These are phyloP conservation scores for Brachystomella parvula DNA, from an alignment of 1,140 invertebrate genomes.

Conservation along the genomic window DNA sequence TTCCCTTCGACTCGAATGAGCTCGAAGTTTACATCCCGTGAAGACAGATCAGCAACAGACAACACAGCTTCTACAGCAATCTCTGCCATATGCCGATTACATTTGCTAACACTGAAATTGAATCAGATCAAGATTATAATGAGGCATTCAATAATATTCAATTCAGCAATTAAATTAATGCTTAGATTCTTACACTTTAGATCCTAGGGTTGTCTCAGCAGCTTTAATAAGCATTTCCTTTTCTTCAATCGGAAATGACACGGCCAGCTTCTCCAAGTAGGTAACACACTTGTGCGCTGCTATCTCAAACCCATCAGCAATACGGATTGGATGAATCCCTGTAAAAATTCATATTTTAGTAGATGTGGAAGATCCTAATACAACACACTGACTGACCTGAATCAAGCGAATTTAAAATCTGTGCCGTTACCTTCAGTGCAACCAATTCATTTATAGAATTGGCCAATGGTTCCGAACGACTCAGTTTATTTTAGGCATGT, in stretches of 20 bases:
- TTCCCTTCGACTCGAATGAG: constrained; percentile 98
- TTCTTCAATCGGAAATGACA: constrained; percentile 75
- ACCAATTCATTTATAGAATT: constrained; percentile 19
- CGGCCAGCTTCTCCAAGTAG: constrained; percentile 79
- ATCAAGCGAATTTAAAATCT: constrained; percentile 10
- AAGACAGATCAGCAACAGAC: constrained; percentile 85
- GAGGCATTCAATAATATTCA: constrained; percentile 1
- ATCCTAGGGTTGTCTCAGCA: constrained; percentile 96
- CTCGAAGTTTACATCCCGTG: constrained; percentile 97
- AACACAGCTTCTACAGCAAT: constrained; percentile 96
- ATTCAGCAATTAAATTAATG: neutral
- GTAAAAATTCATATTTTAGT: neutral
- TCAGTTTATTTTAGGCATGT: neutral
- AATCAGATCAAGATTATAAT: constrained; percentile 21
- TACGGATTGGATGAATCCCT: constrained; percentile 90
- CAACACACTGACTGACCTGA: neutral
- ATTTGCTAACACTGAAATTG: constrained; percentile 68
- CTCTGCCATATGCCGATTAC: constrained; percentile 93
- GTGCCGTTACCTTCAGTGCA: constrained; percentile 21
- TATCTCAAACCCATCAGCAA: constrained; percentile 97
- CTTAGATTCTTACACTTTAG: constrained; percentile 84
- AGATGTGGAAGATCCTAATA: neutral
- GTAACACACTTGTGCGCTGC: constrained; percentile 83
- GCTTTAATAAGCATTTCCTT: constrained; percentile 84
- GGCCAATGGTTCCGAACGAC: constrained; percentile 24